Evolutionary conservation across 1,140 invertebrate species (phyloP), one percentile per base, ranked within the genome.

Genomic region (Ceratina calcarata): DNA sequence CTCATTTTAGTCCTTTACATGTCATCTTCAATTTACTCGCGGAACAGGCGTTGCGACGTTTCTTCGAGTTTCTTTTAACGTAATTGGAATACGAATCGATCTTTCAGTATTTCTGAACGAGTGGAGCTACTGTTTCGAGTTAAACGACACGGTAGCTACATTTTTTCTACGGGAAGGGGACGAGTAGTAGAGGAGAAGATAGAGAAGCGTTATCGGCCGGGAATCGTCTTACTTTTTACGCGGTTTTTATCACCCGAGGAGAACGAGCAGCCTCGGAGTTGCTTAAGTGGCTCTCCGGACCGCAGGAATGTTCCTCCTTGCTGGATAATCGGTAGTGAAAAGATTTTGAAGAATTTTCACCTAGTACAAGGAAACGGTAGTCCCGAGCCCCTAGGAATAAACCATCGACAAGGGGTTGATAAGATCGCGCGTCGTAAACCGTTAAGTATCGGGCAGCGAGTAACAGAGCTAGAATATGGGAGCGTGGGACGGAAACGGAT

Each of bases 401-500:
- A 81, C 57, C 49, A 57, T 62, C 69, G 73, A 45, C 37, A 45
- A 72, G 83, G 83, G 82, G 79, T 73, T 85, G 84, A 85, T 82
- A 84, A 79, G 67, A 88, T 89, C 86, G 89, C 83, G 82, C 81
- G 87, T 91, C 91, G 90, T 92, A 92, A 92, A 91, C 83, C 85
- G 86, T 88, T 90, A 91, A 92, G 88, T 90, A 86, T 81, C 81
- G 80, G 82, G 32, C 83, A 45, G 62, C 75, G 79, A 87, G 83
- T 83, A 85, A 61, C 37, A 2, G 45, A 78, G 69, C 60, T 32
- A 80, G 74, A 86, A 86, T 70, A 89, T 57, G 77, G 80, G 88
- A 84, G 82, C 89, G 87, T 88, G 89, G 89, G 89, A 90, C 89
- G 90, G 89, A 91, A 91, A 78, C 90, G 90, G 90, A 91, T 91